Evolutionary conservation across 2,113 vertebrate species (phyloP), one percentile per base, ranked within the genome.

Genomic region (Raja brachyura): DNA sequence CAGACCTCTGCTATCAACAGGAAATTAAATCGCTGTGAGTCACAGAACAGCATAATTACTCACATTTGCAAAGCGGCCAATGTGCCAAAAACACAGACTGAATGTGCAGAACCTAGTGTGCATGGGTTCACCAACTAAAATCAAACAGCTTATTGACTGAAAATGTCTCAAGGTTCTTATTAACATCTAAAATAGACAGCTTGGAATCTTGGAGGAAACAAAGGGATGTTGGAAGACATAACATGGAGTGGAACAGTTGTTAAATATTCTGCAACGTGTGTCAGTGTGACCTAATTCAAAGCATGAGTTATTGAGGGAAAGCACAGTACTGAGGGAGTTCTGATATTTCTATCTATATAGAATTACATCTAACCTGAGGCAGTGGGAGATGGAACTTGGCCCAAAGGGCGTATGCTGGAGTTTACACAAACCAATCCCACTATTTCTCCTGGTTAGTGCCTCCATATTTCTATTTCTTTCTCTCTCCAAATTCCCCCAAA

Each of bases 11-110:
- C 83, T 66, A 59, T 31, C 59, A 66, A 88, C 83, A 63, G 83
- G 59, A 66, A 88, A 88, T 88, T 63, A 88, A 88, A n/a, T 88
- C 59, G 16, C 1, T 61, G 13, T 88, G 83, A n/a, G 83, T 88
- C 83, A 88, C 83, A 59, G n/a, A 66, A 33, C 59, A 63, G 61
- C 5, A 88, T 88, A 88, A 66, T 88, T 88, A 66, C 31, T 66
- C 59, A 88, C 83, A 88, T 63, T 88, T 88, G n/a, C n/a, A 28
- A 88, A 66, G 13, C 3, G 59, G 83, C 83, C 83, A 31, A 61
- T n/a, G 59, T 33, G 59, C n/a, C 59, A 88, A 61, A 73, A 88
- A 4, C 0, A 0, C 22, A 61, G 10, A 13, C 59, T 31, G 59
- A 86, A 59, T 88, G 13, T 7, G 11, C 14, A 3, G n/a, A 73